Base-by-base conservation (phyloP, 2,113 vertebrate species). In the Leuciscus idus region DNA sequence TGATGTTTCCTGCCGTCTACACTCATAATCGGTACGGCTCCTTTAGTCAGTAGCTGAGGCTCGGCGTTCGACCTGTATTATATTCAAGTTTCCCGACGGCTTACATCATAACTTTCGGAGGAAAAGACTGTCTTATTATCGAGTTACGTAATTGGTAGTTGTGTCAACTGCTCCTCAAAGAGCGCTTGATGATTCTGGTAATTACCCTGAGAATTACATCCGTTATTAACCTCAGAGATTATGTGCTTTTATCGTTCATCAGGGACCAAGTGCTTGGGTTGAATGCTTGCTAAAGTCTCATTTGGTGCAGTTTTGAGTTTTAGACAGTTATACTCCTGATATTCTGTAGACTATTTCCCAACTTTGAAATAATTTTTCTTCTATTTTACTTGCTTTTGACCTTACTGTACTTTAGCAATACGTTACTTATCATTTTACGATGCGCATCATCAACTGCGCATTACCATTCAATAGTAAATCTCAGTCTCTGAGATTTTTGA, bases 181-280 rank as follows among this genome's bases (percentile, higher is more conserved):
- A 64, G 30, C 0, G 7, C 81, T 83, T 83, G 62, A 48, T 61
- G 64, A 57, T 84, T 13, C 48, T 21, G 4, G 77, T 81, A 76
- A 85, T 81, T 61, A 50, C 82, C 81, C 48, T 52, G 59, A 33
- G 64, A 74, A 61, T 73, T 57, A 83, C 74, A 74, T 86, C 81
- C 64, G 57, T 43, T 50, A 12, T 57, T 80, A 83, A 66, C 84
- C 57, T 26, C 46, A 73, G 48, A 83, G 52, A 46, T 78, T n/a
- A 70, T 62, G 28, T 78, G 50, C 74, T 75, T 85, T 85, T 82
- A 81, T 81, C 78, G n/a, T 15, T 62, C 55, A 33, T 86, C 50
- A 4, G 39, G n/a, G 36, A 64, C 59, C 39, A 46, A 81, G 73
- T 80, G 33, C 36, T 79, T 79, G 6, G 77, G 21, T 81, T 81